These are phyloP conservation scores for Drosophila meridiana DNA, from an alignment of 2,888 invertebrate species.

Conservation along the genomic window DNA sequence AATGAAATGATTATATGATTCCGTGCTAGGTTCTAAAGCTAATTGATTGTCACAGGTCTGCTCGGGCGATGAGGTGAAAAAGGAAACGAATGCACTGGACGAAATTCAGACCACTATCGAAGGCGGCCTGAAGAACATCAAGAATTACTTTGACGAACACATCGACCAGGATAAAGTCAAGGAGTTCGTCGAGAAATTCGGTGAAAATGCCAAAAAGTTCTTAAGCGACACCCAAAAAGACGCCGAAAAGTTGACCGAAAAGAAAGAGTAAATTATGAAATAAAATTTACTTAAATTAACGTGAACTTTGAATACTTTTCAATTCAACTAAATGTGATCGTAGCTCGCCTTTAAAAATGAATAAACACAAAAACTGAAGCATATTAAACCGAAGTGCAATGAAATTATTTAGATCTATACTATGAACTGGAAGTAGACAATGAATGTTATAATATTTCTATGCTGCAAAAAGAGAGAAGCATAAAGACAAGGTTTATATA, in stretches of 20 bases:
- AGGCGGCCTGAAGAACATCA: slow-evolving; percentile 1
- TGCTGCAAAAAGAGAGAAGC: not conserved
- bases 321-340: not conserved
- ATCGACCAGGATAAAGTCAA: slow-evolving; percentile 8
- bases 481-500: not conserved
- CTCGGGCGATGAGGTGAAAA: slow-evolving; percentile 17
- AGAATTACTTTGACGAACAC: slow-evolving; percentile 1
- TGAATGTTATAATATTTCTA: not conserved
- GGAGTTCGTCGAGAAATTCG: slow-evolving; percentile 5
- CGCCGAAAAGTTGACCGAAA: slow-evolving; percentile 1
- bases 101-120: slow-evolving; percentile 4
- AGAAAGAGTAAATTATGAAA: slow-evolving; percentile 5
- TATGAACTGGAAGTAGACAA: not conserved
- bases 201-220: slow-evolving; percentile 15
- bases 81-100: not conserved
- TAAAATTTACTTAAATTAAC: not conserved
- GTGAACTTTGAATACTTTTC: not conserved
- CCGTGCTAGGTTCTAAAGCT: not conserved
- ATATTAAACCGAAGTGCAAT: not conserved
- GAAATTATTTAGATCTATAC: not conserved
- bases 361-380: not conserved
- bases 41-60: slow-evolving; percentile 20
- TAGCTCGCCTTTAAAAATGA: not conserved
- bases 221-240: slow-evolving; percentile 1
- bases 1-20: not conserved